A percentile compares a stretch with the other conserved stretches of the same genome.
These are phyloP conservation scores for Chironomus striatipennis DNA, from an alignment of 1,140 invertebrate genomes.

Conservation along the genomic window DNA sequence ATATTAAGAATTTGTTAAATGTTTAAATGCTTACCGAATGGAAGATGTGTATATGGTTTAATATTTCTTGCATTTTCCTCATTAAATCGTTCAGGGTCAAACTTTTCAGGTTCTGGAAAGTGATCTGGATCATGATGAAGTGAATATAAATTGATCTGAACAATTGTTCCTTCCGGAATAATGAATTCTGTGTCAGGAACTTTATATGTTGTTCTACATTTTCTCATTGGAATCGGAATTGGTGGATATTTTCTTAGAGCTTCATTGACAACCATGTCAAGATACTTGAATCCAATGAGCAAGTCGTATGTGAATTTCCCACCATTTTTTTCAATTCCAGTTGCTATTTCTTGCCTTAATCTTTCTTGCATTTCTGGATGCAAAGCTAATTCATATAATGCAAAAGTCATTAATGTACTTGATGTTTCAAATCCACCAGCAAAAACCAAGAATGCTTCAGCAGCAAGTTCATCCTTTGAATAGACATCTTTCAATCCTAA, in stretches of 20 bases:
- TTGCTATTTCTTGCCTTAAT: slow-evolving; percentile 43
- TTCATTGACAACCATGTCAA: slow-evolving; percentile 35
- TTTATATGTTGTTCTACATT: slow-evolving; percentile 36
- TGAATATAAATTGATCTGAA: slow-evolving; percentile 41
- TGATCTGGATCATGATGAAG: slow-evolving; percentile 28
- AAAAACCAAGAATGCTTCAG: slow-evolving; percentile 38
- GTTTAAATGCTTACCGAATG: slow-evolving; percentile 32
- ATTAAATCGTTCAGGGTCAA: slow-evolving; percentile 45
- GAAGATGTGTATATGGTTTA: slow-evolving; percentile 40
- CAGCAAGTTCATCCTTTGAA: slow-evolving; percentile 27
- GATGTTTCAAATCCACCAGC: slow-evolving; percentile 48
- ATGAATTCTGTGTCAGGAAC: slow-evolving; percentile 40
- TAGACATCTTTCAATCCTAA: slow-evolving; percentile 42
- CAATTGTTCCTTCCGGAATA: slow-evolving; percentile 30
- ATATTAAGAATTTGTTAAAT: too few species aligned
- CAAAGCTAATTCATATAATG: slow-evolving; percentile 41
- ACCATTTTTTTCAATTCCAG: slow-evolving; percentile 30
- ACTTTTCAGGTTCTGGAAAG: slow-evolving; percentile 43
- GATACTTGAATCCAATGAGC: slow-evolving; percentile 40
- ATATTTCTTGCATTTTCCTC: slow-evolving; percentile 31
- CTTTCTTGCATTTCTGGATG: slow-evolving; percentile 45
- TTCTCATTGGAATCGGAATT: slow-evolving; percentile 41
- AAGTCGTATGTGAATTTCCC: slow-evolving; percentile 40
- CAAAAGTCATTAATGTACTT: slow-evolving; percentile 39
- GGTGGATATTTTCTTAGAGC: slow-evolving; percentile 4